Base-by-base conservation (phyloP, 2,113 vertebrate species). In the Pelecanoides urinatrix region DNA sequence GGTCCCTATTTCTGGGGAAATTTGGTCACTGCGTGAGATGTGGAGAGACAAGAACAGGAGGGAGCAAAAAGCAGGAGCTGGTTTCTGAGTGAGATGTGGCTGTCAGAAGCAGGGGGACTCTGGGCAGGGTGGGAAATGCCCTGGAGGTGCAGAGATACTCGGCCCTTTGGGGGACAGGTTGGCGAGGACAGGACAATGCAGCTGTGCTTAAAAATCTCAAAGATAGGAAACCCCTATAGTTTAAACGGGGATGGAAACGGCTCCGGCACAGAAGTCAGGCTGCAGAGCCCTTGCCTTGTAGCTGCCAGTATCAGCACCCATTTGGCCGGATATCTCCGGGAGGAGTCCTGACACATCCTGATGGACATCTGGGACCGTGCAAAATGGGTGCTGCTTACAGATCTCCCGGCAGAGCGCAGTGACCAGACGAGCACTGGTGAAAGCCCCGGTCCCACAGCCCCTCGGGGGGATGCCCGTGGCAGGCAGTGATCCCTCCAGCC, bases 231-330 rank as follows among this genome's bases (percentile, higher is more conserved):
- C 13, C 16, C 32, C 32, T 29, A 5, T 1, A 45, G 3, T 18
- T 32, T 23, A 66, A 66, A n/a, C 0, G 0, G 27, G 32, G 10
- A 11, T 9, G 36, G 76, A 34, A 87, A 23, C 7, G 40, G 0
- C 29, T 10, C 81, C 2, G 23, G 36, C 53, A 36, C 27, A 32
- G 49, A 50, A 50, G 10, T 8, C 63, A 30, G 55, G 55, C 70
- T 81, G 53, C 67, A 8, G 25, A 56, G 27, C 38, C 27, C 1
- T 4, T 25, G 52, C 21, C 7, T 13, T 16, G 21, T 1, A 10
- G 74, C 76, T 56, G 76, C 30, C 0, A 2, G 26, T 30, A 27
- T 14, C 14, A 12, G 11, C 19, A 32, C 29, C 45, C 17, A 11
- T 12, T 65, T 19, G 27, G 16, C 36, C 45, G 56, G 50, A 4